Percentiles rank a stretch among this genome's conserved stretches.
Conservation (phyloP, 2,888 invertebrate species). For the Macropis europaea region DNA sequence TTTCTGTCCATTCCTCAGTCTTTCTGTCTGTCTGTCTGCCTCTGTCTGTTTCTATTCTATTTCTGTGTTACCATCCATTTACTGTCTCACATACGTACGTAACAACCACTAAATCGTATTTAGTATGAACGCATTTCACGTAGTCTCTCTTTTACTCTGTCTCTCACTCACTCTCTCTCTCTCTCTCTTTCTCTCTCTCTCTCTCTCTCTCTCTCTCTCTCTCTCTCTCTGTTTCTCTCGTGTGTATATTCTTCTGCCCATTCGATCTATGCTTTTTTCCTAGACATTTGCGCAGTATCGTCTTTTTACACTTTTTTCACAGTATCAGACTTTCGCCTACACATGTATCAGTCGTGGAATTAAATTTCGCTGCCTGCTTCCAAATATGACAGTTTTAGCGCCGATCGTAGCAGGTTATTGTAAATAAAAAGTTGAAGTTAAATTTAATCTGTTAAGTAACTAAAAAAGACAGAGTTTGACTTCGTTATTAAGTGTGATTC, state of each 20-base stretch:
- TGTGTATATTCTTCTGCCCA: slow-evolving; percentile 9
- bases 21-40: slow-evolving; percentile 46
- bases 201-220: slow-evolving; percentile 3
- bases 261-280: slow-evolving; percentile 42
- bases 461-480: too few relatives aligned
- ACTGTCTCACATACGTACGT: slow-evolving; percentile 35
- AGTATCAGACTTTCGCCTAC: slow-evolving; percentile 13
- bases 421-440: not conserved
- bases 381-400: slow-evolving; percentile 46
- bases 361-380: slow-evolving; percentile 47
- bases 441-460: too few relatives aligned
- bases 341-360: slow-evolving; percentile 17
- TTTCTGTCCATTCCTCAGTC: slow-evolving; percentile 73
- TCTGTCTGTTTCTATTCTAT: not conserved
- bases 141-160: slow-evolving; percentile 20
- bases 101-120: slow-evolving; percentile 41
- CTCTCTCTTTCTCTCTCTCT: not conserved
- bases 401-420: too few relatives aligned
- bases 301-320: slow-evolving; percentile 15
- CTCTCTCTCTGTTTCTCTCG: not conserved
- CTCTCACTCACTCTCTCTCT: not conserved
- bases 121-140: slow-evolving; percentile 31
- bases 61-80: slow-evolving; percentile 12
- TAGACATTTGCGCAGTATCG: slow-evolving; percentile 18
- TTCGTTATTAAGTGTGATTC: too few relatives aligned